phyloP scores from a whole-genome alignment of 1,140 invertebrate species.

The Drosophila ogumai region DNA sequence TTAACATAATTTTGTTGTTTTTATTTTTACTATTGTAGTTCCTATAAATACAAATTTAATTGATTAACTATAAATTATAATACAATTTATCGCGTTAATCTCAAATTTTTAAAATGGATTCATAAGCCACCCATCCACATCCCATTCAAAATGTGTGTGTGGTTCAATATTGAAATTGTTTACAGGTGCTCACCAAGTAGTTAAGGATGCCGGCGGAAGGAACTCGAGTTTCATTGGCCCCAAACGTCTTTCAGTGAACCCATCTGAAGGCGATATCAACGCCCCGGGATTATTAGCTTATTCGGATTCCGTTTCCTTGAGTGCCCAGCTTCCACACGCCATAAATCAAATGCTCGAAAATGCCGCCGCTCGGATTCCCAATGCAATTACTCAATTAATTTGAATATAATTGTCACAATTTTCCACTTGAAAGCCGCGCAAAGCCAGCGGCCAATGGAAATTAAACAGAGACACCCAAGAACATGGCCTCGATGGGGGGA shows the following conservation, averaged over 20 bases:
- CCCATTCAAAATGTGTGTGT: neutral
- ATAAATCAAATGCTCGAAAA: slow-evolving; percentile 75
- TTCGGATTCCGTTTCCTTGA: slow-evolving; percentile 40
- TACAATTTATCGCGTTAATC: too few species aligned
- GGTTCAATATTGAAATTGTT: slow-evolving; percentile 10
- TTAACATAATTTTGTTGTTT: too few species aligned
- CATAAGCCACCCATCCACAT: too few species aligned
- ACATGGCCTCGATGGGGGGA: slow-evolving; percentile 7
- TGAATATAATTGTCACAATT: slow-evolving; percentile 83
- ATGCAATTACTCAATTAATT: slow-evolving; percentile 84
- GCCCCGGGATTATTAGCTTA: slow-evolving; percentile 47
- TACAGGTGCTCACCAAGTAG: slow-evolving; percentile 24
- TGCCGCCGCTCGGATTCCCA: slow-evolving; percentile 48
- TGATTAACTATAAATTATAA: too few species aligned
- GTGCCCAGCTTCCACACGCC: slow-evolving; percentile 63
- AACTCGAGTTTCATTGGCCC: slow-evolving; percentile 40
- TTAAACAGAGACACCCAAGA: slow-evolving; percentile 63
- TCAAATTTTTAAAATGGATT: too few species aligned
- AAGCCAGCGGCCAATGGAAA: slow-evolving; percentile 54
- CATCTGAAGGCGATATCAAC: slow-evolving; percentile 28
- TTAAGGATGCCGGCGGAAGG: slow-evolving; percentile 19
- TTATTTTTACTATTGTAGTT: too few species aligned
- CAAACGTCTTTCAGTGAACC: slow-evolving; percentile 17
- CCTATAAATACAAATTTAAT: too few species aligned
- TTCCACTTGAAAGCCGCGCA: slow-evolving; percentile 72